Percentiles rank a stretch among this genome's conserved stretches.
Conservation (phyloP, 2,113 vertebrate genomes). For the Willisornis vidua region DNA sequence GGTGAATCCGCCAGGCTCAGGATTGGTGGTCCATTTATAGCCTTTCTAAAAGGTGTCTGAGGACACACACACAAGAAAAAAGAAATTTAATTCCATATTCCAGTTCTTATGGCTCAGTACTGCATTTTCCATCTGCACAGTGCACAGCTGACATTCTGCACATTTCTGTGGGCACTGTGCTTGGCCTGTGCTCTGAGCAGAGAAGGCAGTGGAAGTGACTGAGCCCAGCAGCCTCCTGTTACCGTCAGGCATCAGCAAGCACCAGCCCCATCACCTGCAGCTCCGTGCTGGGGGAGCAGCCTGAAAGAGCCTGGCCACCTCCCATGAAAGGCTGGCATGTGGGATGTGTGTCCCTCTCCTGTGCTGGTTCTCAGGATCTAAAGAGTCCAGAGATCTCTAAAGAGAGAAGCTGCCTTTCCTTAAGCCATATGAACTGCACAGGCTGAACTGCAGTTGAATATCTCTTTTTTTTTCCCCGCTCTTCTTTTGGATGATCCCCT, state of each 20-base stretch:
- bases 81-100: neutral
- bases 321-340: neutral
- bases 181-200: neutral
- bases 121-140: constrained; percentile 19
- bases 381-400: neutral
- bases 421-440: neutral
- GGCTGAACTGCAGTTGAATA: neutral
- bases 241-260: neutral
- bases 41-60: neutral
- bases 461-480: fast-evolving
- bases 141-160: constrained; percentile 38
- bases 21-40: neutral
- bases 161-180: neutral
- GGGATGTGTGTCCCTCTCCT: neutral
- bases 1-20: neutral
- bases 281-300: fast-evolving
- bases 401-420: neutral
- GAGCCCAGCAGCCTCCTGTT: neutral
- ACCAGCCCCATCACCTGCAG: neutral
- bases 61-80: neutral
- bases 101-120: neutral
- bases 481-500: neutral
- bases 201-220: neutral
- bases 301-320: neutral
- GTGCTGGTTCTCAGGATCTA: neutral